Percentiles rank a stretch among this genome's conserved stretches.
These are phyloP conservation scores for Chaenocephalus aceratus DNA, from an alignment of 2,113 vertebrate genomes.

Conservation along the genomic window DNA sequence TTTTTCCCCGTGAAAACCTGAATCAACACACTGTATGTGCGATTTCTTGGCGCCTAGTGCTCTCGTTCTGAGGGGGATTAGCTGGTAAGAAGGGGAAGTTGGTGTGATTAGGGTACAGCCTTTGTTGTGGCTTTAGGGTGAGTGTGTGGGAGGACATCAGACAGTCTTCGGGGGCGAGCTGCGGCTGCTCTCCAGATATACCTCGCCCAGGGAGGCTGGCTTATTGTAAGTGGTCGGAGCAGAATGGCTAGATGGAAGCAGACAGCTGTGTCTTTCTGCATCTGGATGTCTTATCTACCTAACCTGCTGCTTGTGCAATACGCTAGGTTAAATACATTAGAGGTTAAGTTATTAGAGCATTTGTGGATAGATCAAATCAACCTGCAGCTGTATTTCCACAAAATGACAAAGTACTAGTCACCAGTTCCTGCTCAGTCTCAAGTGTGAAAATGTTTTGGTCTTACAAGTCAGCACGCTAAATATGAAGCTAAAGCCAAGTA, in stretches of 20 bases:
- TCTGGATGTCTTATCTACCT: not conserved
- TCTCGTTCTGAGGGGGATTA: constrained; percentile 41
- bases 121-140: constrained; percentile 68
- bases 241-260: constrained; percentile 39
- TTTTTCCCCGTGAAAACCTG: constrained; percentile 30
- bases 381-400: not conserved
- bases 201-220: constrained; percentile 40
- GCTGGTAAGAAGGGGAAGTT: constrained; percentile 60
- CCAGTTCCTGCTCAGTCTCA: not conserved
- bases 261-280: constrained; percentile 32
- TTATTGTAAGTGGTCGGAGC: constrained; percentile 43
- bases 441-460: not conserved
- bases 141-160: constrained; percentile 70
- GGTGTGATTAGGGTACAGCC: constrained; percentile 46
- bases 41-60: constrained; percentile 19
- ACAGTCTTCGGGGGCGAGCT: constrained; percentile 45
- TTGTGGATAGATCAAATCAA: no score
- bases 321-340: not conserved
- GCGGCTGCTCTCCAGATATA: constrained; percentile 27
- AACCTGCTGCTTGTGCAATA: not conserved
- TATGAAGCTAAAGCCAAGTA: not conserved
- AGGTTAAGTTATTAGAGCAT: no score
- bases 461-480: not conserved
- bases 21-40: constrained; percentile 23
- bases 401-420: not conserved